Conservation (phyloP, 2,113 vertebrate species). For the Erpornis zantholeuca region DNA sequence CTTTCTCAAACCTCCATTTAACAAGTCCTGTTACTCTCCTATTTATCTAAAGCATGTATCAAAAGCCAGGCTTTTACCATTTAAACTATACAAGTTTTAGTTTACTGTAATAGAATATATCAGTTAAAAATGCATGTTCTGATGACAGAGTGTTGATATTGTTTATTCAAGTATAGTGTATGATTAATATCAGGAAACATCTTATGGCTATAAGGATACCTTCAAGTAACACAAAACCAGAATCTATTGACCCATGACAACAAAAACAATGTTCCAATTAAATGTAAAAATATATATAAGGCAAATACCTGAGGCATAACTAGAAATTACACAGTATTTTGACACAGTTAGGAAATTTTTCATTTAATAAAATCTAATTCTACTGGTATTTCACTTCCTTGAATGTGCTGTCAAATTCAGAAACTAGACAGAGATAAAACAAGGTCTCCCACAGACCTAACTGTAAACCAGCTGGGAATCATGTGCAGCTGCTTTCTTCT, state of each 20-base stretch:
- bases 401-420: neutral
- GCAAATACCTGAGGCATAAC: neutral
- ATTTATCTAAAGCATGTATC: neutral
- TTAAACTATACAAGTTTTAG: neutral
- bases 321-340: neutral
- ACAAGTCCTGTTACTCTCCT: neutral
- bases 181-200: neutral
- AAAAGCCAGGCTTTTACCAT: neutral
- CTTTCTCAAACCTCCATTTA: neutral
- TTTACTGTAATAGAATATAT: neutral
- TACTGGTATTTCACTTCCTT: neutral
- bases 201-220: neutral
- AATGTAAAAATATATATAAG: neutral
- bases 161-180: neutral
- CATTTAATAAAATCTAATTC: neutral
- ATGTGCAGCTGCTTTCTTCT: neutral
- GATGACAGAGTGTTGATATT: neutral
- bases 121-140: neutral
- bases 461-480: neutral
- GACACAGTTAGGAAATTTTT: neutral
- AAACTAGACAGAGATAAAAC: neutral
- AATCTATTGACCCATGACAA: fast-evolving
- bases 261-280: neutral
- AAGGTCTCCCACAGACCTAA: neutral
- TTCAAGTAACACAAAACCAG: neutral